phyloP scores from a whole-genome alignment of 2,797 vertebrate genomes.

The Melanotaenia pygmaea region DNA sequence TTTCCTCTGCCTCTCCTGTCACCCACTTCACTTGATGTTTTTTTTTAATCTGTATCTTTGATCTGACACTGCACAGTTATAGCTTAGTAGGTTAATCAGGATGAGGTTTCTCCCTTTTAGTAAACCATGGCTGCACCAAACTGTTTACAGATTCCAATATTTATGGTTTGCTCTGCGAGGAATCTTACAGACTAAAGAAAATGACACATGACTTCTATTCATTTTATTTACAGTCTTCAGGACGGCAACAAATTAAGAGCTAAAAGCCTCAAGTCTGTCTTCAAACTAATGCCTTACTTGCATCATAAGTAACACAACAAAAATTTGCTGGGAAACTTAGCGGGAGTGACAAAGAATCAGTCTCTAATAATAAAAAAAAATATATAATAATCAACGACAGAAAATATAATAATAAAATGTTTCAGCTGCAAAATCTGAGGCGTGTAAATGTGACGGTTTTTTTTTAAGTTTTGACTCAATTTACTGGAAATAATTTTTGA shows the following conservation, averaged over 20 bases:
- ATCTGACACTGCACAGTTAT: background rate
- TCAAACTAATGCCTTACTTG: constrained; percentile 7
- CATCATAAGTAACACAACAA: constrained; percentile 20
- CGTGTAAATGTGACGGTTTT: background rate
- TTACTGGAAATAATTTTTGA: constrained; percentile 16
- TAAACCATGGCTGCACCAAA: background rate
- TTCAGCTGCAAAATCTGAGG: background rate
- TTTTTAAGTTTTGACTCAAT: constrained; percentile 7
- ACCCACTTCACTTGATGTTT: constrained; percentile 1
- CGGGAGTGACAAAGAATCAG: constrained; percentile 2
- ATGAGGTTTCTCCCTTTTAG: background rate
- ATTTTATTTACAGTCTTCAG: background rate
- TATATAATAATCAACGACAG: background rate
- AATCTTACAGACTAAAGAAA: constrained; percentile 8
- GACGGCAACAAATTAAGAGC: constrained; percentile 7
- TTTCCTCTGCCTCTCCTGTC: background rate
- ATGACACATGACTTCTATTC: background rate
- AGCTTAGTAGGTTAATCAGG: background rate
- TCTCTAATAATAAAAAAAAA: constrained; percentile 8
- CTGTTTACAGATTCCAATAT: background rate
- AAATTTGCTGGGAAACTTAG: constrained; percentile 15
- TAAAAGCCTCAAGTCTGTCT: constrained; percentile 3
- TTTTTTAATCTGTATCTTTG: background rate
- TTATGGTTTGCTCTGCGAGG: background rate
- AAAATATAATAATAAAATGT: background rate